These are phyloP conservation scores for Myzus persicae DNA, from an alignment of 1,140 invertebrate genomes.

Conservation along the genomic window DNA sequence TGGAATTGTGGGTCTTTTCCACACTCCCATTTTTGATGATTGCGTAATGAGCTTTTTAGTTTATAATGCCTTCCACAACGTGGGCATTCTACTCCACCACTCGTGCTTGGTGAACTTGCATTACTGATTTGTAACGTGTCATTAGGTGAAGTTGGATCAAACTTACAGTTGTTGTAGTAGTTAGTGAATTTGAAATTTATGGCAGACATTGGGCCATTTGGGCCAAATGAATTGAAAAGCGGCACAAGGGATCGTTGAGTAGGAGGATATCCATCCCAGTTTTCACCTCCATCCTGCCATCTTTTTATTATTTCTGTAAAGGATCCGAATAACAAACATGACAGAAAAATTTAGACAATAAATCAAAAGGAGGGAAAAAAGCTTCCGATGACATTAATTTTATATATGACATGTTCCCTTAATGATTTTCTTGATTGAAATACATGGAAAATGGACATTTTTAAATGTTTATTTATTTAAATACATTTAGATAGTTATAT, in stretches of 20 bases:
- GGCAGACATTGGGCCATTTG: constrained; percentile 53
- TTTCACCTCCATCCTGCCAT: constrained; percentile 57
- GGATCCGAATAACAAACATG: constrained; percentile 57
- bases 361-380: constrained; percentile 24
- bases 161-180: constrained; percentile 58
- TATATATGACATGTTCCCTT: not conserved
- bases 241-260: constrained; percentile 47
- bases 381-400: constrained; percentile 37
- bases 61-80: constrained; percentile 84
- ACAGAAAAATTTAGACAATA: constrained; percentile 53
- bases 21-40: constrained; percentile 89
- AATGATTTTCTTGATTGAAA: constrained; percentile 19
- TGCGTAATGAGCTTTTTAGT: constrained; percentile 81
- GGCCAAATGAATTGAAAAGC: constrained; percentile 56
- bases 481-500: constrained; percentile 28
- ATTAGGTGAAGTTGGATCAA: constrained; percentile 48
- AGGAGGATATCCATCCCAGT: constrained; percentile 52
- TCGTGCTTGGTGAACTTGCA: constrained; percentile 57
- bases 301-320: constrained; percentile 58
- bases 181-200: constrained; percentile 58
- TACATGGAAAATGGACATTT: not conserved
- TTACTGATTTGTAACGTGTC: constrained; percentile 47
- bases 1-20: constrained; percentile 84
- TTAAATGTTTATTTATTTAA: constrained; percentile 42
- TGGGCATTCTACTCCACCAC: constrained; percentile 71